Percentiles rank a stretch among this genome's conserved stretches.
Conservation (phyloP, 2,888 invertebrate species). For the Dorcus hopei region DNA sequence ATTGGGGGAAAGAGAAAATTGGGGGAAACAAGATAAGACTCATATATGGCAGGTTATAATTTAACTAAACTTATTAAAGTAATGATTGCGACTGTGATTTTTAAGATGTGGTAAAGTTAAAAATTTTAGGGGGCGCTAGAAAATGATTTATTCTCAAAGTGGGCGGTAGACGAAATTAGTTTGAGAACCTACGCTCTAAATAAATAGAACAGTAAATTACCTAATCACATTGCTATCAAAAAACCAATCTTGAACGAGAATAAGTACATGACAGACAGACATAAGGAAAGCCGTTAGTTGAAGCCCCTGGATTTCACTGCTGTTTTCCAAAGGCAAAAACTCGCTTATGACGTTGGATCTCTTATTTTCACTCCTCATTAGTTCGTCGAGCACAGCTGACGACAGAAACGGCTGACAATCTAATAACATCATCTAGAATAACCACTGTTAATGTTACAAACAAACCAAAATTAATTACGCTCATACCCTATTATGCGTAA, state of each 20-base stretch:
- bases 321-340: conserved; percentile 61
- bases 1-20: no score
- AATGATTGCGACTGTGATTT: no score
- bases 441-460: not conserved
- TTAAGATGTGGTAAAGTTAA: no score
- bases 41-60: no score
- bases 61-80: no score
- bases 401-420: conserved; percentile 83
- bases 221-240: conserved; percentile 78
- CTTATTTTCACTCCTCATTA: conserved; percentile 55
- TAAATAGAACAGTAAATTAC: conserved; percentile 39
- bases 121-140: no score
- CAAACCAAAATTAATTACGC: conserved; percentile 4
- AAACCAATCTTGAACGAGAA: conserved; percentile 88
- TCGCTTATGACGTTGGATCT: conserved; percentile 54
- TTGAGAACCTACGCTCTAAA: no score
- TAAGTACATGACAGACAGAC: conserved; percentile 85
- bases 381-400: conserved; percentile 61
- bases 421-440: conserved; percentile 69
- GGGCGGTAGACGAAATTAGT: no score
- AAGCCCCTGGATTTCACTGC: conserved; percentile 67
- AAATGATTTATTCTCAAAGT: no score
- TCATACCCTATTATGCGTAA: conserved; percentile 60
- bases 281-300: conserved; percentile 81
- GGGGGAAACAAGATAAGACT: no score